Conservation (phyloP, 2,797 vertebrate genomes). For the Enteromius mattozi region DNA sequence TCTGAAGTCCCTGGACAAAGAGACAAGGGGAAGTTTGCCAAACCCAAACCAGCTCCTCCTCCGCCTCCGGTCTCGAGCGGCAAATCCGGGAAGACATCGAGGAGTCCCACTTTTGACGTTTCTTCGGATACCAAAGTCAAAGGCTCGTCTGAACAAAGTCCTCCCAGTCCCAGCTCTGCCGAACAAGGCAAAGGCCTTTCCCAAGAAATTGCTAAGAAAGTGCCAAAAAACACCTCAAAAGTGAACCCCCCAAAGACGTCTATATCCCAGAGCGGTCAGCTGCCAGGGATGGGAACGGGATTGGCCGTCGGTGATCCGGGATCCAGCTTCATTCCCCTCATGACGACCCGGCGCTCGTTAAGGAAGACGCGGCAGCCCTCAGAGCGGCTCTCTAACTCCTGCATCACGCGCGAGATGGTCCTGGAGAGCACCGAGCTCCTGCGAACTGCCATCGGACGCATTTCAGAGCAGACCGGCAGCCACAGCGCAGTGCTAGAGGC, state of each 20-base stretch:
- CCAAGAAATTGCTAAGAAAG: constrained; percentile 80
- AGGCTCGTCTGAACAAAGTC: constrained; percentile 71
- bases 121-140: constrained; percentile 80
- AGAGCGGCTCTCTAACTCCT: constrained; percentile 86
- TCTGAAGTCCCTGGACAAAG: constrained; percentile 77
- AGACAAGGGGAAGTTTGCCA: constrained; percentile 83
- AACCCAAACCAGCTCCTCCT: constrained; percentile 90
- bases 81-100: constrained; percentile 82
- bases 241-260: constrained; percentile 77
- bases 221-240: constrained; percentile 78
- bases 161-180: constrained; percentile 70
- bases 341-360: constrained; percentile 89
- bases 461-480: constrained; percentile 94
- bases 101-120: constrained; percentile 83
- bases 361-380: constrained; percentile 91
- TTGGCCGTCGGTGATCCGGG: constrained; percentile 53
- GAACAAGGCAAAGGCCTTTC: constrained; percentile 71
- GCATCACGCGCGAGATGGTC: constrained; percentile 91
- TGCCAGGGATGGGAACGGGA: constrained; percentile 68
- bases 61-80: constrained; percentile 81
- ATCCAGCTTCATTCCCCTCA: constrained; percentile 87
- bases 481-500: constrained; percentile 95
- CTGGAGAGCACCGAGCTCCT: constrained; percentile 89
- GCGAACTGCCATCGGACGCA: constrained; percentile 87
- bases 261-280: constrained; percentile 64